Conservation (phyloP, 2,113 vertebrate species). For the Sphaerodactylus townsendi region DNA sequence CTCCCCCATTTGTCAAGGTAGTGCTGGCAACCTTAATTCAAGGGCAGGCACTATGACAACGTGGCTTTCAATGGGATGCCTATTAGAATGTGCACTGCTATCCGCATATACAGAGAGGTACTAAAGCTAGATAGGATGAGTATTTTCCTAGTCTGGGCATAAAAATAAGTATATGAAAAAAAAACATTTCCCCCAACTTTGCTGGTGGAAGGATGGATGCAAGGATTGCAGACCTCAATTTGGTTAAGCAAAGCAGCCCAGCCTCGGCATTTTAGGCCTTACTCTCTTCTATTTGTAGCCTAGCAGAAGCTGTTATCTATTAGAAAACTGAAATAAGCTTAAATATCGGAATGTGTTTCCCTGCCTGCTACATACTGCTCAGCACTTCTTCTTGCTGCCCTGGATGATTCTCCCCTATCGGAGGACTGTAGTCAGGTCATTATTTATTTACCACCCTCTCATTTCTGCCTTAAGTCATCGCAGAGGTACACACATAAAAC, state of each 20-base stretch:
- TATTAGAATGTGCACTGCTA: background rate
- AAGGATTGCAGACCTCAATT: background rate
- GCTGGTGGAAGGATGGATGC: background rate
- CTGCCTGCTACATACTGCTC: background rate
- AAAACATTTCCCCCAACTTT: background rate
- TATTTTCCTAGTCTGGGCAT: background rate
- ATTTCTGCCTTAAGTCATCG: constrained; percentile 11
- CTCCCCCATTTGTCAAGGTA: too few relatives aligned
- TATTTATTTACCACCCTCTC: constrained; percentile 1
- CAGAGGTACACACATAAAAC: constrained; percentile 24
- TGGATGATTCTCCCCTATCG: constrained; percentile 14
- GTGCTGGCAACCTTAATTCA: too few relatives aligned
- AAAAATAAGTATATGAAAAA: background rate
- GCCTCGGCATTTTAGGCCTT: constrained; percentile 2
- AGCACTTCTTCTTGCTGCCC: constrained; percentile 8
- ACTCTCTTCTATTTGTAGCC: background rate
- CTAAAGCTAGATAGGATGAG: background rate
- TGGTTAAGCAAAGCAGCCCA: background rate
- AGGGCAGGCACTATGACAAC: too few relatives aligned
- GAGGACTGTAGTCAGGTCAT: background rate
- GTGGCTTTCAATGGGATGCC: background rate
- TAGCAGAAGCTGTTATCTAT: constrained; percentile 14
- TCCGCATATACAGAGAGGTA: background rate
- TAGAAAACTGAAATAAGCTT: constrained; percentile 9
- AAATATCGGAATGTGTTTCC: constrained; percentile 14